These are phyloP conservation scores for Drosophila pegasa DNA, from an alignment of 2,888 invertebrate genomes.

Conservation along the genomic window DNA sequence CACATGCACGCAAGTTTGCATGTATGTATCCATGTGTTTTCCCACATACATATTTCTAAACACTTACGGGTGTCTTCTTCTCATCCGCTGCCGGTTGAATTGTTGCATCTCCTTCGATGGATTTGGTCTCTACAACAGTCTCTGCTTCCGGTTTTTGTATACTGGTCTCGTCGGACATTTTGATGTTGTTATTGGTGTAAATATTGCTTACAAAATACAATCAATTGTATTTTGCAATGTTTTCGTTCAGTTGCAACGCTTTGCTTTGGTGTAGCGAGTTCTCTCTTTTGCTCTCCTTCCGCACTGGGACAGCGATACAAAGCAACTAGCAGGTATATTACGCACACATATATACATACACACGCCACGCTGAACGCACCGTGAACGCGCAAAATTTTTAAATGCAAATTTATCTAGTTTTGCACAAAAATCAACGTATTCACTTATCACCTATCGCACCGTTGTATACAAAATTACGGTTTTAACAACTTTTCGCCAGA, in stretches of 20 bases:
- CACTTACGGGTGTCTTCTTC: constrained; percentile 82
- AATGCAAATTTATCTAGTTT: constrained; percentile 48
- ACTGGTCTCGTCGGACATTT: constrained; percentile 77
- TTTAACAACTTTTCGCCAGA: constrained; percentile 34
- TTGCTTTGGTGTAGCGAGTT: constrained; percentile 54
- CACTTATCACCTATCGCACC: constrained; percentile 23
- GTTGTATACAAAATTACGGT: constrained; percentile 16
- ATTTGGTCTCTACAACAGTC: constrained; percentile 43
- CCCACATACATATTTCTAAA: constrained; percentile 21
- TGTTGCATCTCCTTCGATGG: constrained; percentile 44
- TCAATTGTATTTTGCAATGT: constrained; percentile 59
- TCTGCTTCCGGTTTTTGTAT: constrained; percentile 65
- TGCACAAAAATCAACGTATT: constrained; percentile 11
- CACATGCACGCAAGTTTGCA: neutral
- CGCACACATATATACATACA: constrained; percentile 66
- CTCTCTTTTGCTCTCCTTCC: constrained; percentile 37
- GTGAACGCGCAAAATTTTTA: constrained; percentile 74
- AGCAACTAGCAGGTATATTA: constrained; percentile 67
- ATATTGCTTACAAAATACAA: constrained; percentile 50
- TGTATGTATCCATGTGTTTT: constrained; percentile 3
- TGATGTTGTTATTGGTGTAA: constrained; percentile 23
- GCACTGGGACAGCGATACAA: constrained; percentile 50
- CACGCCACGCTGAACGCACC: constrained; percentile 73
- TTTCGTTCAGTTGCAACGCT: constrained; percentile 43
- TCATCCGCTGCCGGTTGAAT: constrained; percentile 60